phyloP scores from a whole-genome alignment of 2,888 invertebrate genomes.

The Ptilodon capucinus region DNA sequence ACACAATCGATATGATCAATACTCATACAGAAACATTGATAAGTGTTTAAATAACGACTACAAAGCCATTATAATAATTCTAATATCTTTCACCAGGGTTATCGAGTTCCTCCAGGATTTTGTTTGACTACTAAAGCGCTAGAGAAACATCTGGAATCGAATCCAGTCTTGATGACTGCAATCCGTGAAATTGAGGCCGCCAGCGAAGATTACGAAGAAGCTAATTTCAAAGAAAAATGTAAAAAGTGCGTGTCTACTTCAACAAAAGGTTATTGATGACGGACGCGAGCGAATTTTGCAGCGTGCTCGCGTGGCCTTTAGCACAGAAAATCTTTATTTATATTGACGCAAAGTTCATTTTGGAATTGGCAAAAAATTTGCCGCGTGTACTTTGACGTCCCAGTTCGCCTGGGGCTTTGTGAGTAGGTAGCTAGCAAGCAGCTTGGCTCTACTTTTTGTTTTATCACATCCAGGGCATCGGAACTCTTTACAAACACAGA shows the following conservation, averaged over 20 bases:
- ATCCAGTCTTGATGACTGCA: conserved; percentile 66
- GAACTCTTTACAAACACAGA: conserved; percentile 62
- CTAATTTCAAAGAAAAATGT: conserved; percentile 78
- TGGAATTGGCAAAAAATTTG: no score
- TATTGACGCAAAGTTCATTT: no score
- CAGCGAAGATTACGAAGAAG: conserved; percentile 71
- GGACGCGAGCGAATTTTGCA: no score
- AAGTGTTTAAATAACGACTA: no score
- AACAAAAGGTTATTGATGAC: conserved; percentile 16
- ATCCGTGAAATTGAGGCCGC: conserved; percentile 78
- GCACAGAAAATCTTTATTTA: no score
- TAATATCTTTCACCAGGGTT: conserved; percentile 58
- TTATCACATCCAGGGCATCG: conserved; percentile 22
- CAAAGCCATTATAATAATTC: neutral
- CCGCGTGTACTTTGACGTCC: no score
- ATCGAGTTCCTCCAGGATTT: conserved; percentile 87
- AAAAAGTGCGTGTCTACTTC: conserved; percentile 47
- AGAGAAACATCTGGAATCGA: conserved; percentile 78
- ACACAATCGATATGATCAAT: no score
- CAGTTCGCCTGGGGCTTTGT: no score
- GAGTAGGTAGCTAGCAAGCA: no score
- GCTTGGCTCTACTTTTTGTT: no score
- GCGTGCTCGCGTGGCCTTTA: no score
- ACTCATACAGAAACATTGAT: no score
- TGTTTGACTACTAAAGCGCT: conserved; percentile 86